Evolutionary conservation across 2,888 invertebrate species (phyloP).

Genomic region (Plusia festucae): DNA sequence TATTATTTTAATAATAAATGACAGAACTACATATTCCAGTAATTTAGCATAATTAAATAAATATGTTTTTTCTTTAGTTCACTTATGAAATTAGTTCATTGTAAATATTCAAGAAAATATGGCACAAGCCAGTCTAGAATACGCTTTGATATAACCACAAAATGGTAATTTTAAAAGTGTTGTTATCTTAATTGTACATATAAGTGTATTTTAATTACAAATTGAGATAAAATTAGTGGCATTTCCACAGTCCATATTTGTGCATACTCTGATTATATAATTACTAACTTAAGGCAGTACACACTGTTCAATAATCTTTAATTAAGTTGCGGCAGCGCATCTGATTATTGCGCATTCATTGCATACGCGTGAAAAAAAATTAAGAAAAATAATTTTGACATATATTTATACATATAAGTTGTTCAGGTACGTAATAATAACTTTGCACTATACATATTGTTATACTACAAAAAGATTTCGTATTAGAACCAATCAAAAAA

Average conservation of each 20-base stretch:
- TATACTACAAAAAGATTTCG: no score
- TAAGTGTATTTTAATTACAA: not conserved
- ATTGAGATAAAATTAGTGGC: not conserved
- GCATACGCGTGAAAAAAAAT: no score
- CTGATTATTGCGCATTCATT: not conserved
- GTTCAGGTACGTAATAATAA: no score
- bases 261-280: not conserved
- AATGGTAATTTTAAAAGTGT: conserved; percentile 5
- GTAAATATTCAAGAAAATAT: not conserved
- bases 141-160: not conserved
- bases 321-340: not conserved
- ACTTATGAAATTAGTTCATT: not conserved
- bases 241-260: not conserved
- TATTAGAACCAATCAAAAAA: no score
- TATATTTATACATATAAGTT: no score
- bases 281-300: not conserved
- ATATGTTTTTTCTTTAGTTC: not conserved
- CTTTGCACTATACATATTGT: no score
- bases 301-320: not conserved
- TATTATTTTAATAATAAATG: not conserved
- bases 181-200: not conserved
- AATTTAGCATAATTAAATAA: not conserved
- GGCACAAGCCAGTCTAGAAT: not conserved
- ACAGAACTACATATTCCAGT: not conserved
- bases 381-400: no score